These are phyloP conservation scores for Diploptera punctata DNA, from an alignment of 2,888 invertebrate species.

Conservation along the genomic window DNA sequence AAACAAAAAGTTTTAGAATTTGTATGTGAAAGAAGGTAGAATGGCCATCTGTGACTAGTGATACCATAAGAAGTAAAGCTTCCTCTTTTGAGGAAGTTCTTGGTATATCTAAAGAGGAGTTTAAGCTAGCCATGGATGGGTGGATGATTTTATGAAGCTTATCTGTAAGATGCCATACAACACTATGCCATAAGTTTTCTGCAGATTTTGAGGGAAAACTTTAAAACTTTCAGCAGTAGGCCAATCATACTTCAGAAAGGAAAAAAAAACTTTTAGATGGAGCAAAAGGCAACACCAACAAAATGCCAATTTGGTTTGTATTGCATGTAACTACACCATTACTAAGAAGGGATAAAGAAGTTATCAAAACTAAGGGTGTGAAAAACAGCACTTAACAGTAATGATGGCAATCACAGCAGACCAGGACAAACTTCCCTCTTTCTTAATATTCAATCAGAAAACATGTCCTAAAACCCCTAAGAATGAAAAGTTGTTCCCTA, in stretches of 20 bases:
- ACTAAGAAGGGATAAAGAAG: no score
- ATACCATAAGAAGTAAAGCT: slow-evolving; percentile 1
- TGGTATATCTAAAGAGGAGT: background rate
- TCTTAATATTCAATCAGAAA: background rate
- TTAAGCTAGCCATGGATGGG: background rate
- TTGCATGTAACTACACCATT: no score
- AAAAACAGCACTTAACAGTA: background rate
- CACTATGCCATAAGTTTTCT: background rate
- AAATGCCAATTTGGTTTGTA: slow-evolving; percentile 1
- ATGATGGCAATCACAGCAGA: slow-evolving; percentile 22
- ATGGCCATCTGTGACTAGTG: background rate
- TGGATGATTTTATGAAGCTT: no score
- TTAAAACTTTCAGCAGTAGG: background rate
- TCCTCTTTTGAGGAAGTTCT: background rate
- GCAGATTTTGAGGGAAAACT: slow-evolving; percentile 19
- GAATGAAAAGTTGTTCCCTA: slow-evolving; percentile 13
- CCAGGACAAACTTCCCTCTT: background rate
- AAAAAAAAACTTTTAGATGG: slow-evolving; percentile 5
- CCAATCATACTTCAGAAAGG: background rate
- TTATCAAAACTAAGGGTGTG: no score
- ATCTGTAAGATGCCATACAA: background rate
- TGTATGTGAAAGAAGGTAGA: background rate
- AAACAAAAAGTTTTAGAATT: slow-evolving; percentile 4
- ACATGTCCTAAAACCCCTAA: slow-evolving; percentile 7
- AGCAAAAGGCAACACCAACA: slow-evolving; percentile 1